Evolutionary conservation across 23 tunicate genomes (phyloP).

Genomic region (Oikopleura vanhoeffeni): DNA sequence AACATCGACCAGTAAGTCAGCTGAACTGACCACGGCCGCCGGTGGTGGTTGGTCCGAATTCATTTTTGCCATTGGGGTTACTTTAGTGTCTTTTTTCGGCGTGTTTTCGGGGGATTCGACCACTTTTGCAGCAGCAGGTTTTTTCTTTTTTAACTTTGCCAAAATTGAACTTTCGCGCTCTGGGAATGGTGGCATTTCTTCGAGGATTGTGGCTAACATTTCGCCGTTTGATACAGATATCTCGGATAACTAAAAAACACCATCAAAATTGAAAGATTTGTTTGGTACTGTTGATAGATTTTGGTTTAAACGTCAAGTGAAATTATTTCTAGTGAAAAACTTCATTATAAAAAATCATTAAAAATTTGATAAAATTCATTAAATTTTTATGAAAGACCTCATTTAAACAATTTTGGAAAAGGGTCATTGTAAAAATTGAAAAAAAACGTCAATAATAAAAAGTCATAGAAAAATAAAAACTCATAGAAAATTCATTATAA

Average conservation of each 20-base stretch:
- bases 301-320: too few species aligned
- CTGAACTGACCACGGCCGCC: constrained; percentile 17
- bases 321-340: too few species aligned
- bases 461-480: too few species aligned
- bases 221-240: constrained; percentile 16
- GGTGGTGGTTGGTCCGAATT: constrained; percentile 4
- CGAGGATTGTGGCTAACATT: constrained; percentile 83
- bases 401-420: too few species aligned
- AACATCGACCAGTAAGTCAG: constrained; percentile 24
- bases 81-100: background rate
- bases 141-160: constrained; percentile 91
- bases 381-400: too few species aligned
- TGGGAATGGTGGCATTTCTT: constrained; percentile 95
- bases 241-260: background rate
- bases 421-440: too few species aligned
- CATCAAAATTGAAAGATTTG: too few species aligned
- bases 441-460: too few species aligned
- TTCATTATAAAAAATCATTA: too few species aligned
- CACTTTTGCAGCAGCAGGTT: constrained; percentile 70
- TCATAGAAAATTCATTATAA: too few species aligned
- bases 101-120: background rate
- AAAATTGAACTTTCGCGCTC: constrained; percentile 81
- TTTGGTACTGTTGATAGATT: too few species aligned
- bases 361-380: too few species aligned
- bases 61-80: background rate